Conservation (phyloP, 2,113 vertebrate species). For the Mustela lutreola region DNA sequence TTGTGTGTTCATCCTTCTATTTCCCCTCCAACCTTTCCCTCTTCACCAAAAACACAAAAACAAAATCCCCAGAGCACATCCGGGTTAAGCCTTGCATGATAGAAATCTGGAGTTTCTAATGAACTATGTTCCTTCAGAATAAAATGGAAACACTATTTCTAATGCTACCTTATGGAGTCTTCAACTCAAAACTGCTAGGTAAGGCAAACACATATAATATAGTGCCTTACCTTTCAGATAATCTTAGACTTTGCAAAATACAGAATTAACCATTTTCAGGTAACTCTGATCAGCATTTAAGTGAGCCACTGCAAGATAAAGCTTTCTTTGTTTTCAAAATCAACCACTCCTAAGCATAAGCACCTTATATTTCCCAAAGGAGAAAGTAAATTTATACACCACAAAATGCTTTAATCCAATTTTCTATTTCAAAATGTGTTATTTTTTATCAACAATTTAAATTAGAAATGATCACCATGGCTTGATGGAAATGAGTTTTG, state of each 20-base stretch:
- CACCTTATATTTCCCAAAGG: neutral
- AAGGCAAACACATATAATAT: neutral
- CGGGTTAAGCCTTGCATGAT: neutral
- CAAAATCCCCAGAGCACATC: neutral
- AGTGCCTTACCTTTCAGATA: conserved; percentile 36
- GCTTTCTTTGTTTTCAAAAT: neutral
- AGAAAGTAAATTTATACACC: conserved; percentile 14
- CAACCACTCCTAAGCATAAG: neutral
- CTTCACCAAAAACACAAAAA: neutral
- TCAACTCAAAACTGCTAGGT: conserved; percentile 15
- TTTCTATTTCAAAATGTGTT: neutral
- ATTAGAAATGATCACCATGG: neutral
- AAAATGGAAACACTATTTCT: conserved; percentile 46
- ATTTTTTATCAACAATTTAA: conserved; percentile 31
- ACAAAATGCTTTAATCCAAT: conserved; percentile 34
- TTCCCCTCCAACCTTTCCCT: neutral
- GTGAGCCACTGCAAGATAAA: neutral
- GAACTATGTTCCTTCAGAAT: neutral
- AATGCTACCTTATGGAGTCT: neutral
- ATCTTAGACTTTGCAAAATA: conserved; percentile 14
- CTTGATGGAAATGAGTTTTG: neutral
- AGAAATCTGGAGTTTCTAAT: neutral
- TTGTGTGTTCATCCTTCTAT: neutral
- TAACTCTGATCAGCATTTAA: neutral
- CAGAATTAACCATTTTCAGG: conserved; percentile 18